Conservation (phyloP, 2,797 vertebrate species). For the Crax fasciolata region DNA sequence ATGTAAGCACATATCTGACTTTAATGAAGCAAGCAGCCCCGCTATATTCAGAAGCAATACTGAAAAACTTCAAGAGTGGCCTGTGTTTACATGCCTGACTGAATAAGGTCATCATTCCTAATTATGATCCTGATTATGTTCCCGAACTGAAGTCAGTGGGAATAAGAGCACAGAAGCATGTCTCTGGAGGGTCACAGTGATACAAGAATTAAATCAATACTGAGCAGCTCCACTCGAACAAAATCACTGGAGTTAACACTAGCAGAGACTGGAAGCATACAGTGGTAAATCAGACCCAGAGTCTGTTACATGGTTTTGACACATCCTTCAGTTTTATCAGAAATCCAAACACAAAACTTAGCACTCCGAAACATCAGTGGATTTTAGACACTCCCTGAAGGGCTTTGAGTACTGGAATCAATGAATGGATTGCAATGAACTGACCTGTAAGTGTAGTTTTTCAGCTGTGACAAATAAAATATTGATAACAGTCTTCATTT, state of each 20-base stretch:
- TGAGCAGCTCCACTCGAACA: neutral
- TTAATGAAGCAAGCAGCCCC: neutral
- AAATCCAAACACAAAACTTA: constrained; percentile 81
- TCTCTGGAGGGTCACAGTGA: constrained; percentile 23
- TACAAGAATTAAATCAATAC: constrained; percentile 64
- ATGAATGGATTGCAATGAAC: constrained; percentile 41
- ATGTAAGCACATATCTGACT: neutral
- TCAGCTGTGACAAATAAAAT: constrained; percentile 74
- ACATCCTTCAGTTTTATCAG: constrained; percentile 80
- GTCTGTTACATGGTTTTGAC: constrained; percentile 74
- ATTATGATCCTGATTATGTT: constrained; percentile 60
- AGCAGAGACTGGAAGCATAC: neutral
- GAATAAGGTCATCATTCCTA: constrained; percentile 62
- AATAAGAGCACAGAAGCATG: constrained; percentile 47
- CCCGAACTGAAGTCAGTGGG: constrained; percentile 43
- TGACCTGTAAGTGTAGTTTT: constrained; percentile 63
- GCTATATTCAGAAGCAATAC: neutral
- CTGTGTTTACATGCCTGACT: constrained; percentile 55
- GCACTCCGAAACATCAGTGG: constrained; percentile 78
- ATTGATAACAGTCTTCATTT: constrained; percentile 70
- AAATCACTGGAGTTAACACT: constrained; percentile 48
- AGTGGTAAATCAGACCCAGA: constrained; percentile 65
- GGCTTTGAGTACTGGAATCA: constrained; percentile 51
- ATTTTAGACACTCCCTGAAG: constrained; percentile 79
- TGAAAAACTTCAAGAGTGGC: constrained; percentile 20